Evolutionary conservation across 1,140 invertebrate genomes (phyloP).

Genomic region (Zaprionus camerounensis): DNA sequence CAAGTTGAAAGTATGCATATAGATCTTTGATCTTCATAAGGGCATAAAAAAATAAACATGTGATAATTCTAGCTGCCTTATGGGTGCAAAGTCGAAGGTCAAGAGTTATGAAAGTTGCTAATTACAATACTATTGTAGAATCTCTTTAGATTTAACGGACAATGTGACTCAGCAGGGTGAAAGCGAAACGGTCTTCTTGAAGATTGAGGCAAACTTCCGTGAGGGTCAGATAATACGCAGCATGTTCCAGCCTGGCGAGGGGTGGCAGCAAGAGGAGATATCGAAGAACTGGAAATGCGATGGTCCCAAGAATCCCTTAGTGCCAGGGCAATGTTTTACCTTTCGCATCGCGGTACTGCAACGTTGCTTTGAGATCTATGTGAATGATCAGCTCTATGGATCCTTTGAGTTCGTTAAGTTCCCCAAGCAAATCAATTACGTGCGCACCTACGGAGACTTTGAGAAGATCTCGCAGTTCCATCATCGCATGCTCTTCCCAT

Average conservation of each 20-base stretch:
- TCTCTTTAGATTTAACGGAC: slow-evolving; percentile 78
- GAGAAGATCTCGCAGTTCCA: slow-evolving; percentile 83
- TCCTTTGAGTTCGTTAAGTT: slow-evolving; percentile 81
- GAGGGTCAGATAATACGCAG: slow-evolving; percentile 83
- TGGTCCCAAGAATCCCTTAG: slow-evolving; percentile 76
- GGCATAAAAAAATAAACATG: too few species aligned
- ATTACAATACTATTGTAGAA: slow-evolving; percentile 48
- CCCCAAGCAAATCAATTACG: slow-evolving; percentile 80
- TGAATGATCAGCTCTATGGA: slow-evolving; percentile 79
- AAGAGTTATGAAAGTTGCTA: background rate
- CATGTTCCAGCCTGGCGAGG: slow-evolving; percentile 82
- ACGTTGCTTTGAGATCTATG: slow-evolving; percentile 81
- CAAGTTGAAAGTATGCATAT: too few species aligned
- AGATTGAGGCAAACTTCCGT: slow-evolving; percentile 81
- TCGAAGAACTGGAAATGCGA: slow-evolving; percentile 83
- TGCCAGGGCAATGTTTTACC: slow-evolving; percentile 77
- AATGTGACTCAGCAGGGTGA: slow-evolving; percentile 77
- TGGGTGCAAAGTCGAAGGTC: background rate
- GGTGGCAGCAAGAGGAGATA: slow-evolving; percentile 83
- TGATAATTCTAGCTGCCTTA: too few species aligned
- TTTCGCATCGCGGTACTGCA: slow-evolving; percentile 81
- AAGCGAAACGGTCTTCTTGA: slow-evolving; percentile 78
- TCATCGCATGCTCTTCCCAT: slow-evolving; percentile 79
- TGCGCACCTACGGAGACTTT: slow-evolving; percentile 78
- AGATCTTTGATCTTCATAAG: too few species aligned